Evolutionary conservation across 1,140 invertebrate species (phyloP).

Genomic region (Drosophila paulistorum): DNA sequence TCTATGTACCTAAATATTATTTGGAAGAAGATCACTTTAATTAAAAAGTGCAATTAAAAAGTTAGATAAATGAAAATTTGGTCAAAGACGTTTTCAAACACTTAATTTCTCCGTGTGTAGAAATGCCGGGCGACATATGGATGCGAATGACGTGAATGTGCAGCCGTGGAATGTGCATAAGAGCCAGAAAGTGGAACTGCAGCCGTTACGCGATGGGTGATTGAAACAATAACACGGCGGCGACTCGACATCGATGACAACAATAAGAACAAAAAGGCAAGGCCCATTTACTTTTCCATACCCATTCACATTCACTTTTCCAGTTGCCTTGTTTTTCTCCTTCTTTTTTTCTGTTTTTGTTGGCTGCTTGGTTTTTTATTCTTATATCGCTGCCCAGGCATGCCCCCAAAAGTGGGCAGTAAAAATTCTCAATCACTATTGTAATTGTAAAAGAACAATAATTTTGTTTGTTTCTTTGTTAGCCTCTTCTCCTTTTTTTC

Average conservation of each 20-base stretch:
- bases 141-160: slow-evolving; percentile 29
- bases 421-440: slow-evolving; percentile 61
- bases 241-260: slow-evolving; percentile 3
- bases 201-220: slow-evolving; percentile 19
- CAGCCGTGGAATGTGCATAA: slow-evolving; percentile 44
- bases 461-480: slow-evolving; percentile 15
- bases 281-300: slow-evolving; percentile 6
- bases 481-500: no score
- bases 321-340: background rate
- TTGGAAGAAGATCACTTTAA: no score
- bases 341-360: background rate
- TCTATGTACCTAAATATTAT: no score
- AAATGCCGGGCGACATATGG: slow-evolving; percentile 74
- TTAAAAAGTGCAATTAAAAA: no score
- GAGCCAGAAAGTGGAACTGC: slow-evolving; percentile 26
- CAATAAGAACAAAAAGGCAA: slow-evolving; percentile 13
- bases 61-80: no score
- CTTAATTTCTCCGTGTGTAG: slow-evolving; percentile 15
- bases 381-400: background rate
- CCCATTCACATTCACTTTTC: background rate
- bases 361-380: background rate
- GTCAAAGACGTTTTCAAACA: no score
- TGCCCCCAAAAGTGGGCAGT: slow-evolving; percentile 28
- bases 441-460: slow-evolving; percentile 56
- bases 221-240: slow-evolving; percentile 11